Evolutionary conservation across 2,888 invertebrate genomes (phyloP).

Genomic region (Drosophila putrida): DNA sequence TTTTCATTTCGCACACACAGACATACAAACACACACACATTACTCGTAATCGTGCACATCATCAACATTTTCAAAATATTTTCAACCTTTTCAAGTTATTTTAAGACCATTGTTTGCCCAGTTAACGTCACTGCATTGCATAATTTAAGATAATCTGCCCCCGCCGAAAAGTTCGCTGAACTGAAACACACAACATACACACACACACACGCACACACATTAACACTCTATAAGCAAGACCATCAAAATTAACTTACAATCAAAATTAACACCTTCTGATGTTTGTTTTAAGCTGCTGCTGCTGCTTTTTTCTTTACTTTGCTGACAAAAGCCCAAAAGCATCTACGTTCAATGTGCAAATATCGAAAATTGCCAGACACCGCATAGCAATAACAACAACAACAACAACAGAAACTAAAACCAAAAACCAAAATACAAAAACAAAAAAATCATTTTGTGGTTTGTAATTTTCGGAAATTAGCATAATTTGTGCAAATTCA

Average conservation of each 20-base stretch:
- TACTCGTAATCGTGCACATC: constrained; percentile 40
- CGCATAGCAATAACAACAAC: constrained; percentile 16
- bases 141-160: constrained; percentile 35
- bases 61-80: constrained; percentile 35
- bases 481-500: constrained; percentile 82
- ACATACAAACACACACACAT: no score
- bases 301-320: constrained; percentile 3
- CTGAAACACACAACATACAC: constrained; percentile 33
- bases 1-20: constrained; percentile 47
- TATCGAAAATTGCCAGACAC: constrained; percentile 57
- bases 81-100: constrained; percentile 24
- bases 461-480: constrained; percentile 77
- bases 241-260: constrained; percentile 68
- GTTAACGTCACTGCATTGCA: constrained; percentile 39
- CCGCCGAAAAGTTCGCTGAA: constrained; percentile 66
- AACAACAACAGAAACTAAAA: constrained; percentile 15
- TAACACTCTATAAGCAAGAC: neutral
- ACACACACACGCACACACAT: constrained; percentile 7
- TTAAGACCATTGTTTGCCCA: constrained; percentile 29
- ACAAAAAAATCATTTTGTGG: constrained; percentile 61
- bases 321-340: constrained; percentile 39
- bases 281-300: constrained; percentile 41
- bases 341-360: constrained; percentile 53
- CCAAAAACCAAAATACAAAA: neutral
- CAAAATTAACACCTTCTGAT: constrained; percentile 73